These are phyloP conservation scores for Creontiades dilutus DNA, from an alignment of 2,888 invertebrate species.

Conservation along the genomic window DNA sequence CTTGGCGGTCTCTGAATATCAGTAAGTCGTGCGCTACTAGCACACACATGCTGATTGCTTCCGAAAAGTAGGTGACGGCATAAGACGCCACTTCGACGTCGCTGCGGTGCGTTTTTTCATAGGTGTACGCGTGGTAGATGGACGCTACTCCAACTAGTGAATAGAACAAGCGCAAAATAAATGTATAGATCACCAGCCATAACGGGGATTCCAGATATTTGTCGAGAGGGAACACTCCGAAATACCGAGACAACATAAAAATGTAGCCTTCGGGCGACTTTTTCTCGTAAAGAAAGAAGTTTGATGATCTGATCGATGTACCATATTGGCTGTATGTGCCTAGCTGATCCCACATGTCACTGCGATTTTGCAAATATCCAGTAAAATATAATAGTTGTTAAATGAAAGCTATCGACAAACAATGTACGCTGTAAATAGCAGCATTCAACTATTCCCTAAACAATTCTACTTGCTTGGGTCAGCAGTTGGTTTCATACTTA, in stretches of 20 bases:
- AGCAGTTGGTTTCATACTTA: no score
- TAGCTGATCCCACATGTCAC: not conserved
- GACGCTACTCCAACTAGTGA: not conserved
- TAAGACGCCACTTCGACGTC: not conserved
- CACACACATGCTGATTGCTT: not conserved
- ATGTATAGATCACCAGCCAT: not conserved
- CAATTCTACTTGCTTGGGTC: no score
- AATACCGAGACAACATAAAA: not conserved
- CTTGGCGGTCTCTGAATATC: not conserved
- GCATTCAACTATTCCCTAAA: no score
- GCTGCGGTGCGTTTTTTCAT: not conserved
- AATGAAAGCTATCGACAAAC: no score
- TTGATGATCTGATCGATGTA: not conserved
- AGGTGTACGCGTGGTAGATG: not conserved
- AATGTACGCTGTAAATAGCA: no score
- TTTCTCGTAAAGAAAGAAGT: no score
- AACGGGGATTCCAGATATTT: not conserved
- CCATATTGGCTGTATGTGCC: not conserved
- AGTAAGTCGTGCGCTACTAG: not conserved
- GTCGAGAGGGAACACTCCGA: conserved; percentile 22
- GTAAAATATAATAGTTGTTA: no score
- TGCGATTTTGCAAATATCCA: no score
- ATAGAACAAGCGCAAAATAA: not conserved
- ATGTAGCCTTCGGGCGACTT: not conserved
- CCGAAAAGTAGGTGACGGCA: not conserved